These are phyloP conservation scores for Triplophysa tibetana DNA, from an alignment of 2,113 vertebrate species.

Conservation along the genomic window DNA sequence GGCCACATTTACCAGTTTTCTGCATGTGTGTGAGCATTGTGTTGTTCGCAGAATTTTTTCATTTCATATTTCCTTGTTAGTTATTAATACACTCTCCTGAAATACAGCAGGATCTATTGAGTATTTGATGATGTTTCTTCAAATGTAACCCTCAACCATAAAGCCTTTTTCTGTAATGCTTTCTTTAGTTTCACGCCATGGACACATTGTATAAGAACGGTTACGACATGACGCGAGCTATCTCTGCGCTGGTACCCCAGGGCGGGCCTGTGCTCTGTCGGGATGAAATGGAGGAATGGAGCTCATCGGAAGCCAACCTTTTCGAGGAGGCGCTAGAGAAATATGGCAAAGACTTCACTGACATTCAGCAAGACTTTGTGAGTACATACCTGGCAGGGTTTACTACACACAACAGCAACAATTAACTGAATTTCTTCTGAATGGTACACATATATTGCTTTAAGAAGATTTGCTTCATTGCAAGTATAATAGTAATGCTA, in stretches of 20 bases:
- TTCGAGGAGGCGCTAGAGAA: slow-evolving; percentile 98
- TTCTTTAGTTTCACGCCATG: slow-evolving; percentile 92
- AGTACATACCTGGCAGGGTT: slow-evolving; percentile 65
- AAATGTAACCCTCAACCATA: background rate
- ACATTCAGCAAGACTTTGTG: slow-evolving; percentile 98
- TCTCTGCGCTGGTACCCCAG: slow-evolving; percentile 94
- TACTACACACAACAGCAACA: background rate
- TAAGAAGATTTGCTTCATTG: background rate
- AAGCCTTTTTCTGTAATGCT: background rate
- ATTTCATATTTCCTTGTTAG: background rate
- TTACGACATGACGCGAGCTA: slow-evolving; percentile 95
- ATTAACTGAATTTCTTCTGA: background rate
- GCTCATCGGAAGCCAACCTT: slow-evolving; percentile 94
- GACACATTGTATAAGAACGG: slow-evolving; percentile 92
- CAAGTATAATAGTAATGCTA: slow-evolving; percentile 20
- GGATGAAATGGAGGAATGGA: slow-evolving; percentile 99
- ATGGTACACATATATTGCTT: slow-evolving; percentile 14
- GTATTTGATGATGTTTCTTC: background rate
- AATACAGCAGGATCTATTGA: background rate
- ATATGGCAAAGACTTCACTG: slow-evolving; percentile 97
- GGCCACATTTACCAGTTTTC: background rate
- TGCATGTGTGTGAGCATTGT: background rate
- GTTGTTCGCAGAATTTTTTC: background rate
- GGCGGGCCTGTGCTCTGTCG: slow-evolving; percentile 96
- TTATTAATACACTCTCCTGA: background rate